Evolutionary conservation across 2,113 vertebrate species (phyloP).

Genomic region (Pardalotus punctatus): DNA sequence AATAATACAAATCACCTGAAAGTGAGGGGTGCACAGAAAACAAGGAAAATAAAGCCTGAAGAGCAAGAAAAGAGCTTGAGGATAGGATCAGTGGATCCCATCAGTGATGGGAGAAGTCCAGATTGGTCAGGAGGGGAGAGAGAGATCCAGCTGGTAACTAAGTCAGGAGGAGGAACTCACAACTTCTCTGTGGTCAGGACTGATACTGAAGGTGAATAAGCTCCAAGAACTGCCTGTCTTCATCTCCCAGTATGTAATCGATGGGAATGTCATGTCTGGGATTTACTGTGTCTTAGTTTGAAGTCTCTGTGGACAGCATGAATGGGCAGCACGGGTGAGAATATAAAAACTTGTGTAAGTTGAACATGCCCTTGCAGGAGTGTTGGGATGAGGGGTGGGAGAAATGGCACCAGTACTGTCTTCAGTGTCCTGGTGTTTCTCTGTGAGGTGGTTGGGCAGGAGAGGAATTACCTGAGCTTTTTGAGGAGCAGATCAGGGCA

Average conservation of each 20-base stretch:
- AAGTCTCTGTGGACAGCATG: neutral
- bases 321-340: neutral
- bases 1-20: neutral
- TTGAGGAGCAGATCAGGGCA: neutral
- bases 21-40: neutral
- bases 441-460: neutral
- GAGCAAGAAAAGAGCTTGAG: neutral
- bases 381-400: neutral
- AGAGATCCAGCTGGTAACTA: neutral
- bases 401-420: neutral
- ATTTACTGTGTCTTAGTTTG: neutral
- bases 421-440: neutral
- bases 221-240: neutral
- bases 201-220: neutral
- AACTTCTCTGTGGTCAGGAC: neutral
- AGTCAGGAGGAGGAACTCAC: no score
- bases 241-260: fast-evolving
- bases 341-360: neutral
- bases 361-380: fast-evolving
- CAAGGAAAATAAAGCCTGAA: neutral
- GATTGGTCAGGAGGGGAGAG: neutral
- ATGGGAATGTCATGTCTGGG: fast-evolving
- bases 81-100: neutral
- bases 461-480: neutral
- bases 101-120: neutral